phyloP scores from a whole-genome alignment of 1,140 invertebrate genomes.

The Phocides pigmalion region DNA sequence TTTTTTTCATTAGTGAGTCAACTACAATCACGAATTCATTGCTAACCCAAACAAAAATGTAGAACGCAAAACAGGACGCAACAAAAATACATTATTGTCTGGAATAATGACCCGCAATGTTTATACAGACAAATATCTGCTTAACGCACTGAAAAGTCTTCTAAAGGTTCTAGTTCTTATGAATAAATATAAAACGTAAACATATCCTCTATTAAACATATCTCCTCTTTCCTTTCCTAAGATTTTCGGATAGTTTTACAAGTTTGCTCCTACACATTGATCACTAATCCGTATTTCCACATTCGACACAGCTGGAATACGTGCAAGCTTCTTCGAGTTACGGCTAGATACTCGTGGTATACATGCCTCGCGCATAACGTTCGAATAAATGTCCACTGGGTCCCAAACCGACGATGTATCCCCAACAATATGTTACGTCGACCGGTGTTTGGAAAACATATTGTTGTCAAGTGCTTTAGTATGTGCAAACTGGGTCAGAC shows the following conservation, averaged over 20 bases:
- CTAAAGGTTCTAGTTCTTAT: too few relatives aligned
- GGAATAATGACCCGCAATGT: too few relatives aligned
- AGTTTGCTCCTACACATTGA: background rate
- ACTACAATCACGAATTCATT: too few relatives aligned
- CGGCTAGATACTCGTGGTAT: background rate
- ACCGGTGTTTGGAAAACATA: conserved; percentile 42
- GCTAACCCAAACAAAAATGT: too few relatives aligned
- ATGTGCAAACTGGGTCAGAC: conserved; percentile 45
- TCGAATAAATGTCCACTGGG: conserved; percentile 17
- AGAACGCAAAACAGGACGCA: too few relatives aligned
- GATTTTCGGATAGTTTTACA: background rate
- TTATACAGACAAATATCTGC: too few relatives aligned
- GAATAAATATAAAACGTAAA: too few relatives aligned
- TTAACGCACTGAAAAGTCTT: too few relatives aligned
- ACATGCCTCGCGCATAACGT: conserved; percentile 6
- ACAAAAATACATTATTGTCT: too few relatives aligned
- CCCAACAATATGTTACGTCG: conserved; percentile 39
- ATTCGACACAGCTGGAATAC: background rate
- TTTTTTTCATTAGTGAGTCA: too few relatives aligned
- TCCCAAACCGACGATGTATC: conserved; percentile 30
- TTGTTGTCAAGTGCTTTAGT: conserved; percentile 38
- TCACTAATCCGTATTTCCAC: background rate
- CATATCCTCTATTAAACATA: too few relatives aligned
- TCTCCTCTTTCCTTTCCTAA: background rate
- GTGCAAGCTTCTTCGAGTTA: background rate